Percentiles rank a stretch among this genome's conserved stretches.
Evolutionary conservation across 2,113 vertebrate genomes (phyloP).

Genomic region (Callopanchax toddi): DNA sequence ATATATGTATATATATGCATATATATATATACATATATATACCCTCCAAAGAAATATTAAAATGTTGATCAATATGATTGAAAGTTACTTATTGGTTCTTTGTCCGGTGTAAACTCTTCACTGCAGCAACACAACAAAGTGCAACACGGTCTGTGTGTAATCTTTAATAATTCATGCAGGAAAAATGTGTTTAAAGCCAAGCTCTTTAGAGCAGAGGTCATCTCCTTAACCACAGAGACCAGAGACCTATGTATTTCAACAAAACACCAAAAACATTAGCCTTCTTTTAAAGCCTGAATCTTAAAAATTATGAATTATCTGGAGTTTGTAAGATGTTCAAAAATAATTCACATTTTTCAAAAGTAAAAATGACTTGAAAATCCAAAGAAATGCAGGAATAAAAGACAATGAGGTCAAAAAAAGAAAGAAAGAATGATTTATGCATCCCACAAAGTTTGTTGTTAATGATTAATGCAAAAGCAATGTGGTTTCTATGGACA

Average conservation of each 20-base stretch:
- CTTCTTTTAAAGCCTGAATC: too few species aligned
- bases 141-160: slow-evolving; percentile 76
- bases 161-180: slow-evolving; percentile 83
- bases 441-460: not conserved
- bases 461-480: slow-evolving; percentile 52
- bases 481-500: slow-evolving; percentile 21
- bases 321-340: too few species aligned
- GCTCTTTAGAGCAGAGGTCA: slow-evolving; percentile 80
- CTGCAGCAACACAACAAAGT: slow-evolving; percentile 66
- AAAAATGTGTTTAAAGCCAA: slow-evolving; percentile 80
- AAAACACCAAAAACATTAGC: slow-evolving; percentile 4
- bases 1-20: too few species aligned
- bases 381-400: slow-evolving; percentile 9
- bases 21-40: slow-evolving; percentile 69
- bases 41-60: slow-evolving; percentile 93
- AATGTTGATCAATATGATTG: slow-evolving; percentile 94
- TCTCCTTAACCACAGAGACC: too few species aligned
- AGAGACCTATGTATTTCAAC: too few species aligned
- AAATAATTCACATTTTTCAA: not conserved
- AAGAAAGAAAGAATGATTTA: too few species aligned
- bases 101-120: slow-evolving; percentile 83
- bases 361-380: not conserved
- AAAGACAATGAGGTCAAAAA: not conserved
- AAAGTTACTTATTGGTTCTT: slow-evolving; percentile 81
- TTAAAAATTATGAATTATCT: not conserved